Conservation (phyloP, 2,888 invertebrate genomes). For the Therioaphis trifolii region DNA sequence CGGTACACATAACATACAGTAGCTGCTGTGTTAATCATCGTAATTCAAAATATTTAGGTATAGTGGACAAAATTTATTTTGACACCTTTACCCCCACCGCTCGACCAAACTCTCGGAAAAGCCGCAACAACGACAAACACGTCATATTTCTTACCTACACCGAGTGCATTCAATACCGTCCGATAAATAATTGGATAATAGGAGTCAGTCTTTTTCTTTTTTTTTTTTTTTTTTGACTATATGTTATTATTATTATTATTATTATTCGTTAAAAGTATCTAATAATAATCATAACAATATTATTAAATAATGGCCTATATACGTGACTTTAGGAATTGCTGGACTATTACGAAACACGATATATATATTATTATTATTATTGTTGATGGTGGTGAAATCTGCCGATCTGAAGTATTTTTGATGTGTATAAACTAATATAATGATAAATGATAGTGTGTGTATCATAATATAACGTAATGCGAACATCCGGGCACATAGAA, state of each 20-base stretch:
- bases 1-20: not conserved
- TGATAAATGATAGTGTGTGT: too few relatives aligned
- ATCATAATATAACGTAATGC: too few relatives aligned
- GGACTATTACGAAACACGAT: slow-evolving; percentile 39
- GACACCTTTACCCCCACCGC: not conserved
- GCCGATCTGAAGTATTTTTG: not conserved
- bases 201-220: not conserved
- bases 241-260: not conserved
- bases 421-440: too few relatives aligned
- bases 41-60: too few relatives aligned
- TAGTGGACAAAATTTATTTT: not conserved
- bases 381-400: slow-evolving; percentile 46
- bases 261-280: slow-evolving; percentile 26
- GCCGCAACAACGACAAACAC: not conserved
- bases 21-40: not conserved
- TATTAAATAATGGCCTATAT: slow-evolving; percentile 59
- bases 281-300: slow-evolving; percentile 44
- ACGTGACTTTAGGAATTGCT: slow-evolving; percentile 49
- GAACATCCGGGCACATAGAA: too few relatives aligned
- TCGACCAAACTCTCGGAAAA: not conserved
- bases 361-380: slow-evolving; percentile 38
- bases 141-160: not conserved
- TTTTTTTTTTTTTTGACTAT: not conserved
- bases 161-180: slow-evolving; percentile 23
- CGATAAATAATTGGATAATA: slow-evolving; percentile 47